Evolutionary conservation across 2,888 invertebrate genomes (phyloP).

Genomic region (Parelbella ahira): DNA sequence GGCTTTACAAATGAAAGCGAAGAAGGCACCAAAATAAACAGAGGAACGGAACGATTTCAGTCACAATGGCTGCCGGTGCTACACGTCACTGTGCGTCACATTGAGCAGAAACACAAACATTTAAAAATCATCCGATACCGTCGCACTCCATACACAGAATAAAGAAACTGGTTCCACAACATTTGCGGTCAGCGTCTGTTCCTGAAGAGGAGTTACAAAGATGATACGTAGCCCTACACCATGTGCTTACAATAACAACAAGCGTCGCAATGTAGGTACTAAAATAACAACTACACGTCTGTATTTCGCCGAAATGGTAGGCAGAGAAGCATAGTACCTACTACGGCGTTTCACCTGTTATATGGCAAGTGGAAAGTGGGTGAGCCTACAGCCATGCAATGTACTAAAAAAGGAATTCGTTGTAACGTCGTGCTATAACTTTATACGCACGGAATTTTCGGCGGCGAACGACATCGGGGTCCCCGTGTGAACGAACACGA

Average conservation of each 20-base stretch:
- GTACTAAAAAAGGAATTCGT: too few species aligned
- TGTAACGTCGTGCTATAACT: too few species aligned
- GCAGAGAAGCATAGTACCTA: too few species aligned
- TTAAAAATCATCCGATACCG: slow-evolving; percentile 69
- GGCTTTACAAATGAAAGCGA: slow-evolving; percentile 46
- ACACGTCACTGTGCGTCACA: slow-evolving; percentile 67
- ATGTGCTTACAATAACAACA: too few species aligned
- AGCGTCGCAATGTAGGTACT: too few species aligned
- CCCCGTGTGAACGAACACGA: background rate
- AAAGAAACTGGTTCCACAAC: slow-evolving; percentile 52
- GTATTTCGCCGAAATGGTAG: too few species aligned
- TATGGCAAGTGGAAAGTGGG: too few species aligned
- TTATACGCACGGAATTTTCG: background rate
- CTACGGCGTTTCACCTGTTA: too few species aligned
- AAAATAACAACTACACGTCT: too few species aligned
- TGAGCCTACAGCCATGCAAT: too few species aligned
- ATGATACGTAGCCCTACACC: too few species aligned
- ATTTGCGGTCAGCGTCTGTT: slow-evolving; percentile 48
- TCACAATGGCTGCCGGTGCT: slow-evolving; percentile 59
- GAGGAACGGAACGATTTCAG: slow-evolving; percentile 51
- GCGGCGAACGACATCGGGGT: background rate
- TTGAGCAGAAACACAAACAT: slow-evolving; percentile 77
- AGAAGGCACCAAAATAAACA: slow-evolving; percentile 58
- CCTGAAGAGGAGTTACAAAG: too few species aligned
- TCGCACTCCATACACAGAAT: slow-evolving; percentile 44